phyloP scores from a whole-genome alignment of 2,113 vertebrate species.

The Brevimyrus niger region DNA sequence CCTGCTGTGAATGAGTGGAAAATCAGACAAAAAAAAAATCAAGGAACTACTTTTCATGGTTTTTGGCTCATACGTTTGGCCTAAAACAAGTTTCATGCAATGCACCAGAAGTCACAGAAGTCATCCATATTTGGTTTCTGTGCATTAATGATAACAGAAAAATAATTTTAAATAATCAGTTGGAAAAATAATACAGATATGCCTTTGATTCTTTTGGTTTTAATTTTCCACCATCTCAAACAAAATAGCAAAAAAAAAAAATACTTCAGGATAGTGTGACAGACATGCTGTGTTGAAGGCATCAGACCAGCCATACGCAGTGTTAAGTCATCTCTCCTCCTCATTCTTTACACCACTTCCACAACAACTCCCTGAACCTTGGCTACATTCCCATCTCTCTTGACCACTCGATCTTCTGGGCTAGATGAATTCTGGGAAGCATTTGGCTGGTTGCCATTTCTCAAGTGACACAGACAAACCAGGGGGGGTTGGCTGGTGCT shows the following conservation, averaged over 20 bases:
- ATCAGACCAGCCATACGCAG: background rate
- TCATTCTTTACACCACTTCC: conserved; percentile 4
- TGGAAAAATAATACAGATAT: background rate
- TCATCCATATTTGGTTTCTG: background rate
- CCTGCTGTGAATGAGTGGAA: background rate
- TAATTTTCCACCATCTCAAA: background rate
- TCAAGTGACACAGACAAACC: conserved; percentile 63
- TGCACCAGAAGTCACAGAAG: background rate
- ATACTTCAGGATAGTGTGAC: background rate
- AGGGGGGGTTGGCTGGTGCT: conserved; percentile 38
- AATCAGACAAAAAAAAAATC: background rate
- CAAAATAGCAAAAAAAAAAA: background rate
- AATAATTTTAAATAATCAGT: background rate
- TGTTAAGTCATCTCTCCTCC: background rate
- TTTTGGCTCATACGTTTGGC: background rate
- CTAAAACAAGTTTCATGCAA: background rate
- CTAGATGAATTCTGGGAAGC: background rate
- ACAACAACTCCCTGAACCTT: conserved; percentile 19
- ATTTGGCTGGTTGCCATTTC: conserved; percentile 41
- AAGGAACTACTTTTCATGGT: background rate
- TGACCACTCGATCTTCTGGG: background rate
- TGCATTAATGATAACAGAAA: background rate
- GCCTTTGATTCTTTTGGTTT: background rate
- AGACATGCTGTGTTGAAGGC: background rate
- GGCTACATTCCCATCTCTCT: conserved; percentile 3